Conservation (phyloP, 2,888 invertebrate genomes). For the Torymus texanus region DNA sequence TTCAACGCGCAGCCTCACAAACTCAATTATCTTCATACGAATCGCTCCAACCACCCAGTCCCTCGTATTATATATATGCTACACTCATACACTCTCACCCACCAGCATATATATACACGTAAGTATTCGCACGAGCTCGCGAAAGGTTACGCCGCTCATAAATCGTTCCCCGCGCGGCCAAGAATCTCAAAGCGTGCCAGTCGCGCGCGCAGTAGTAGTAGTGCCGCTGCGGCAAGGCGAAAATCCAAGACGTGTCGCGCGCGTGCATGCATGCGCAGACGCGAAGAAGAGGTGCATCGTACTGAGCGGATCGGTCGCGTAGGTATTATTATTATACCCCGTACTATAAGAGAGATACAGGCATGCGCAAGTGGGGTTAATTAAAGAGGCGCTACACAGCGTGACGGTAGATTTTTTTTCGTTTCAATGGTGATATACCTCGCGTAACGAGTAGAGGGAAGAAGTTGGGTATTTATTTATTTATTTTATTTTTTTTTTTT, state of each 20-base stretch:
- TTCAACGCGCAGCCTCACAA: too few species aligned
- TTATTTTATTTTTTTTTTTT: too few species aligned
- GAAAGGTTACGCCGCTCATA: slow-evolving; percentile 48
- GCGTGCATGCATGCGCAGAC: neutral
- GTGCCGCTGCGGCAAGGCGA: neutral
- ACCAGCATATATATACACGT: too few species aligned
- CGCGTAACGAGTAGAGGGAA: too few species aligned
- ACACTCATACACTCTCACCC: too few species aligned
- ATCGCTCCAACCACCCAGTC: too few species aligned
- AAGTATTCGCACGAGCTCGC: neutral
- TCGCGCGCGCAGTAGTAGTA: neutral
- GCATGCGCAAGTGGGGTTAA: slow-evolving; percentile 65
- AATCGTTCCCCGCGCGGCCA: slow-evolving; percentile 12
- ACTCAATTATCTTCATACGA: too few species aligned
- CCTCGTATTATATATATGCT: too few species aligned
- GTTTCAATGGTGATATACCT: too few species aligned
- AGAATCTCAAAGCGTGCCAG: neutral
- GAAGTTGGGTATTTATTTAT: too few species aligned
- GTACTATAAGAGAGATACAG: slow-evolving; percentile 55
- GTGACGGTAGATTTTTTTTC: too few species aligned
- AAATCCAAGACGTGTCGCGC: slow-evolving; percentile 20
- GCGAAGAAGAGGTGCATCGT: slow-evolving; percentile 27
- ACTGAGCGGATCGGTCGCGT: slow-evolving; percentile 35
- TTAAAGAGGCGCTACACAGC: slow-evolving; percentile 63
- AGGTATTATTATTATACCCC: slow-evolving; percentile 60